These are phyloP conservation scores for Lypha dubia DNA, from an alignment of 2,888 invertebrate species.

Conservation along the genomic window DNA sequence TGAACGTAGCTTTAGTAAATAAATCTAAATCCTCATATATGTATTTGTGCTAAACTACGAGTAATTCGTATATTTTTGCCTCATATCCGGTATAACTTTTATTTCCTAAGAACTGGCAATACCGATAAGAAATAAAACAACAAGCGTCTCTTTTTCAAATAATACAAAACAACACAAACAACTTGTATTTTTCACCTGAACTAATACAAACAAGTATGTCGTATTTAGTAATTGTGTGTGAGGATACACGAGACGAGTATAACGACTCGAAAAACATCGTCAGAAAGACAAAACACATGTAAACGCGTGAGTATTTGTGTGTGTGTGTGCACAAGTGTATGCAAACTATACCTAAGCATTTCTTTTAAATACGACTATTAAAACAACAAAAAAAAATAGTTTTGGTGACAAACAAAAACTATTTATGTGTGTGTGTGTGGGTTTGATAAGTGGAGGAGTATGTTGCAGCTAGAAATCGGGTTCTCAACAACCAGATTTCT, in stretches of 20 bases:
- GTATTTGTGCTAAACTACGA: no score
- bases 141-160: conserved; percentile 43
- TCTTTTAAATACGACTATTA: conserved; percentile 7
- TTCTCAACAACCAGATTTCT: conserved; percentile 59
- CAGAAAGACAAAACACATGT: conserved; percentile 3
- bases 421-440: neutral
- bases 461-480: conserved; percentile 32
- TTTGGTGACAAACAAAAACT: conserved; percentile 22
- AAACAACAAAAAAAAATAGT: conserved; percentile 56
- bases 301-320: conserved; percentile 11
- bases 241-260: conserved; percentile 14
- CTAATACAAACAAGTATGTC: conserved; percentile 56
- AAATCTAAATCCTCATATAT: no score
- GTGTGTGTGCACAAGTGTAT: neutral
- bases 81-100: neutral
- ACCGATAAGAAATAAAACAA: conserved; percentile 43
- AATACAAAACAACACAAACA: conserved; percentile 31
- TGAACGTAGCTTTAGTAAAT: no score
- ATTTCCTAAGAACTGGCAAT: neutral
- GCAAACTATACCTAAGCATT: conserved; percentile 33
- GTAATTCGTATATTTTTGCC: neutral
- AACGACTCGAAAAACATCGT: conserved; percentile 25
- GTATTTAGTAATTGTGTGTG: neutral
- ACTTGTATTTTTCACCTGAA: conserved; percentile 73
- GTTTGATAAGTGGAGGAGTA: conserved; percentile 62